Percentiles rank a stretch among this genome's conserved stretches.
phyloP scores from a whole-genome alignment of 2,888 invertebrate genomes.

The Acrobasis repandana region DNA sequence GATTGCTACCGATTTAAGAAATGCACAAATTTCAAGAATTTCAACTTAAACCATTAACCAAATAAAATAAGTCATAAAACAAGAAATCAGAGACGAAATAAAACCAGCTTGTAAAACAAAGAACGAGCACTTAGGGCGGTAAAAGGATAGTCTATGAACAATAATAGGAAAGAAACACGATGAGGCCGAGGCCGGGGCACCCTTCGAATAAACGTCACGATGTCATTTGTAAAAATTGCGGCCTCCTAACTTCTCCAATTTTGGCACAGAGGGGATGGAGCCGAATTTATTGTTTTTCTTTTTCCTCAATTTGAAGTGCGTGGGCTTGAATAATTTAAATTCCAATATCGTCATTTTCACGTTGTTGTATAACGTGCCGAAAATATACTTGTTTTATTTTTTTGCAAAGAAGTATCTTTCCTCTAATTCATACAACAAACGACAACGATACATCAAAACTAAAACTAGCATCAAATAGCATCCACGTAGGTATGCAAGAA shows the following conservation, averaged over 20 bases:
- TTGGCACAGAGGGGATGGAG: constrained; percentile 58
- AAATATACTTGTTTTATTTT: too few species aligned
- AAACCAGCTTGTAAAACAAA: constrained; percentile 53
- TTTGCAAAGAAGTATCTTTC: too few species aligned
- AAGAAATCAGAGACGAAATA: constrained; percentile 39
- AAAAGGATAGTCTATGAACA: constrained; percentile 60
- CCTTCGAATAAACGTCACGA: constrained; percentile 80
- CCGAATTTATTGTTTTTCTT: constrained; percentile 18
- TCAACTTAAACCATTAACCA: background rate
- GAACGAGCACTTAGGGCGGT: constrained; percentile 59
- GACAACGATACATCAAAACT: too few species aligned
- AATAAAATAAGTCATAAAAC: constrained; percentile 4
- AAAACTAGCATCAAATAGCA: too few species aligned
- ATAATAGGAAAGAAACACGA: constrained; percentile 81
- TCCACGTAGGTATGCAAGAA: too few species aligned
- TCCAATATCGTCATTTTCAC: background rate
- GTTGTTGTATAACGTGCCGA: too few species aligned
- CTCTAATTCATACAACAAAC: too few species aligned
- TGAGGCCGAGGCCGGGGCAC: constrained; percentile 79
- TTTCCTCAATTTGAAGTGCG: constrained; percentile 3
- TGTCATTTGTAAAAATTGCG: constrained; percentile 83
- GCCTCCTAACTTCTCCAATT: constrained; percentile 77
- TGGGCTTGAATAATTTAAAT: constrained; percentile 15
- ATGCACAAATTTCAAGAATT: too few species aligned
- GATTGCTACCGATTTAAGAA: too few species aligned